Percentiles rank a stretch among this genome's conserved stretches.
Conservation (phyloP, 2,888 invertebrate genomes). For the Drosophila koepferae region DNA sequence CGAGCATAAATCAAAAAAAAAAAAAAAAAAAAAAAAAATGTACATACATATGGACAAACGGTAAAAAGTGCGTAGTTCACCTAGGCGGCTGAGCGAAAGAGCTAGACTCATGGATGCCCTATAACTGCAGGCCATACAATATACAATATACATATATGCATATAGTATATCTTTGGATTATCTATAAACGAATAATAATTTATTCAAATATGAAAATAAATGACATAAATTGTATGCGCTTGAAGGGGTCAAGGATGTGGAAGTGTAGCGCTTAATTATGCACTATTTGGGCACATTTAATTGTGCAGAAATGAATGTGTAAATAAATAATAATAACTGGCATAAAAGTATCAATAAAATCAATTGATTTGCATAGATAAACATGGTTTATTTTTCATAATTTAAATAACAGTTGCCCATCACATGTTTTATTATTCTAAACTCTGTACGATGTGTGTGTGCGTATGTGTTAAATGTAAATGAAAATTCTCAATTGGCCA, state of each 20-base stretch:
- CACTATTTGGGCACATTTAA: background rate
- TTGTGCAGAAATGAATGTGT: background rate
- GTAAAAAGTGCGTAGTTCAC: background rate
- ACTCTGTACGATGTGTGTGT: background rate
- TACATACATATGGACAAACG: background rate
- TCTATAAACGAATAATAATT: background rate
- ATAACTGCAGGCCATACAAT: background rate
- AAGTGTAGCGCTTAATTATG: background rate
- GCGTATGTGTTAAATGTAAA: constrained; percentile 49
- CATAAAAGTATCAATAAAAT: constrained; percentile 37
- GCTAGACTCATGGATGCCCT: background rate
- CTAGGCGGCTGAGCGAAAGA: background rate
- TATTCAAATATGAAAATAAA: background rate
- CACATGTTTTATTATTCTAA: constrained; percentile 2
- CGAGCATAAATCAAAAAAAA: constrained; percentile 47
- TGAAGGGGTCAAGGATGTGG: background rate
- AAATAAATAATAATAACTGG: constrained; percentile 22
- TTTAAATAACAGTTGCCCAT: constrained; percentile 26
- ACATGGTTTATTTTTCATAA: constrained; percentile 53
- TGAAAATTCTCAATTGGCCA: constrained; percentile 61
- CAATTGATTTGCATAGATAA: constrained; percentile 48
- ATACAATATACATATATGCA: background rate
- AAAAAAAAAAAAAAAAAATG: background rate
- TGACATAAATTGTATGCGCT: background rate
- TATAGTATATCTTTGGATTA: background rate